These are phyloP conservation scores for Peromyscus polionotus DNA, from an alignment of 2,113 vertebrate species.

Conservation along the genomic window DNA sequence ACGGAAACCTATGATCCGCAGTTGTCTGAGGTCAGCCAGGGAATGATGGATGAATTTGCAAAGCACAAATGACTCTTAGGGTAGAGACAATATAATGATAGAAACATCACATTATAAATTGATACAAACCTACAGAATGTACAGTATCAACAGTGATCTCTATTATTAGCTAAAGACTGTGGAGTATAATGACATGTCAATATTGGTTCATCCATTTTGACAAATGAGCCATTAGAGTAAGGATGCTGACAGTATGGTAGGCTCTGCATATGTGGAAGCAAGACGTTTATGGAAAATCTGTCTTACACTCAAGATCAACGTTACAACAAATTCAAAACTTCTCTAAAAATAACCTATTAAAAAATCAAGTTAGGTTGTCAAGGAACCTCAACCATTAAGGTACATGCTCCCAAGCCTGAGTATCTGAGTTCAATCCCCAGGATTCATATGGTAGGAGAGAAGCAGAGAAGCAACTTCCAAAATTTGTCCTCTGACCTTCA, in stretches of 20 bases:
- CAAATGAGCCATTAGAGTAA: neutral
- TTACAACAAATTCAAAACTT: neutral
- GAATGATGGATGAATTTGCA: neutral
- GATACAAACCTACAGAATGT: neutral
- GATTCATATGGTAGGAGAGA: neutral
- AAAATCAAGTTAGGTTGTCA: neutral
- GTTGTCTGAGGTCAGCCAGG: neutral
- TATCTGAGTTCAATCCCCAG: neutral
- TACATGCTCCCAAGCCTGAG: neutral
- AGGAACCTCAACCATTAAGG: neutral
- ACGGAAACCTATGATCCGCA: neutral
- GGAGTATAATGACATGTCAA: neutral
- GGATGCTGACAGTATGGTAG: neutral
- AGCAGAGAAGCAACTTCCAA: neutral
- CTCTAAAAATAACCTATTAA: neutral
- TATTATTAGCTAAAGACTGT: neutral
- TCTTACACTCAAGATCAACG: neutral
- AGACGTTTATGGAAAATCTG: neutral
- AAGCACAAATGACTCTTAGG: neutral
- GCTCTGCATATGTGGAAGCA: neutral
- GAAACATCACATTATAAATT: neutral
- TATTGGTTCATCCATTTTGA: neutral
- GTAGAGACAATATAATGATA: neutral
- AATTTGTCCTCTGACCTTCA: neutral
- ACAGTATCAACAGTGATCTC: neutral